phyloP scores from a whole-genome alignment of 2,888 invertebrate species.

The Margaritifera margaritifera region DNA sequence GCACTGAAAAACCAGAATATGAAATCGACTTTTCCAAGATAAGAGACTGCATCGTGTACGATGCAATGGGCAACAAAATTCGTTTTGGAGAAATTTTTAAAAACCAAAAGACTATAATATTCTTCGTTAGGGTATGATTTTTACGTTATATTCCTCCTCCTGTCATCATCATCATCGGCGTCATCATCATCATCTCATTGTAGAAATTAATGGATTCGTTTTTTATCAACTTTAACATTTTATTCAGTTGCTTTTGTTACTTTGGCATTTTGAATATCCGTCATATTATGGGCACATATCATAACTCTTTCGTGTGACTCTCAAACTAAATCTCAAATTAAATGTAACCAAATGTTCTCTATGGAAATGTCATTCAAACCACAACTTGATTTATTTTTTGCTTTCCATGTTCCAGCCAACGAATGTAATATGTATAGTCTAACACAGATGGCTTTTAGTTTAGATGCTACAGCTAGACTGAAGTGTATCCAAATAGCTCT shows the following conservation, averaged over 20 bases:
- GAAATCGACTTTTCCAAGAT: slow-evolving; percentile 51
- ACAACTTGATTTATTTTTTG: not conserved
- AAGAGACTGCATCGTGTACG: slow-evolving; percentile 48
- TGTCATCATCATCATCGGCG: too few relatives aligned
- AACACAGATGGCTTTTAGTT: too few relatives aligned
- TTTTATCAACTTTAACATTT: too few relatives aligned
- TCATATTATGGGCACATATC: too few relatives aligned
- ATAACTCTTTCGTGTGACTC: too few relatives aligned
- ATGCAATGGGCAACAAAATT: slow-evolving; percentile 61
- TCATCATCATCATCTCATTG: too few relatives aligned
- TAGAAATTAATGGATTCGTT: too few relatives aligned
- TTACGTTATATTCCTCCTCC: not conserved
- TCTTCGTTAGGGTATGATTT: slow-evolving; percentile 60
- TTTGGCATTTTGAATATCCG: too few relatives aligned
- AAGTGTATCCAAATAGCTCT: too few relatives aligned
- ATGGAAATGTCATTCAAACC: not conserved
- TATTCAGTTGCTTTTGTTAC: too few relatives aligned
- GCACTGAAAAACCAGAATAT: slow-evolving; percentile 53
- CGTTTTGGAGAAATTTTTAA: slow-evolving; percentile 63
- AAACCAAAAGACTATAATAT: slow-evolving; percentile 63
- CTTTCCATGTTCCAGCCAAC: not conserved
- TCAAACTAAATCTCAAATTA: too few relatives aligned
- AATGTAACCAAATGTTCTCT: not conserved
- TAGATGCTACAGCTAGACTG: too few relatives aligned
- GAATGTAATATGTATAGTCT: not conserved